Conservation (phyloP, 2,113 vertebrate species). For the Psittacula cyanocephala region DNA sequence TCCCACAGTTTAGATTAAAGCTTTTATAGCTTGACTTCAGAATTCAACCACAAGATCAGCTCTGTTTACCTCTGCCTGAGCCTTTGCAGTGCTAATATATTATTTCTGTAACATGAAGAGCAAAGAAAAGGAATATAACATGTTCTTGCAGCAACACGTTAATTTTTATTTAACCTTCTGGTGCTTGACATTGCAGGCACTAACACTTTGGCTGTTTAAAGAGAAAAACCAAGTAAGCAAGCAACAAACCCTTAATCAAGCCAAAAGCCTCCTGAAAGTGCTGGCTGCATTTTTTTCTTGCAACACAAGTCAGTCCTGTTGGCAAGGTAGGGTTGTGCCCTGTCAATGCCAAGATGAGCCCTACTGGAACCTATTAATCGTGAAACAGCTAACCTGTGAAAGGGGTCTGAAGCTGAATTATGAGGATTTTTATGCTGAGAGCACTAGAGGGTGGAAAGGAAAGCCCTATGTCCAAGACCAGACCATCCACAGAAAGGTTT, state of each 20-base stretch:
- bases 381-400: background rate
- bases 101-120: constrained; percentile 59
- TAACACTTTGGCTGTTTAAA: background rate
- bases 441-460: background rate
- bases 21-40: constrained; percentile 61
- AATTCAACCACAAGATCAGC: constrained; percentile 56
- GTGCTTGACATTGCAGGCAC: background rate
- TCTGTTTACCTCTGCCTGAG: constrained; percentile 26
- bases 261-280: background rate
- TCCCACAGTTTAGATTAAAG: constrained; percentile 71
- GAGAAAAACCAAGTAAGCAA: background rate
- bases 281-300: background rate
- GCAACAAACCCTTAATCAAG: background rate
- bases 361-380: background rate
- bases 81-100: background rate
- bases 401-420: background rate
- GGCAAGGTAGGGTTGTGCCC: background rate
- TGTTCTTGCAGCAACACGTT: background rate
- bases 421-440: background rate
- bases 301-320: background rate
- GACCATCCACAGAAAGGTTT: background rate
- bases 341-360: background rate
- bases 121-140: background rate
- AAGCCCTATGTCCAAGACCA: background rate
- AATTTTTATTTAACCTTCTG: background rate